phyloP scores from a whole-genome alignment of 2,113 vertebrate species.

The Phodopus roborovskii region DNA sequence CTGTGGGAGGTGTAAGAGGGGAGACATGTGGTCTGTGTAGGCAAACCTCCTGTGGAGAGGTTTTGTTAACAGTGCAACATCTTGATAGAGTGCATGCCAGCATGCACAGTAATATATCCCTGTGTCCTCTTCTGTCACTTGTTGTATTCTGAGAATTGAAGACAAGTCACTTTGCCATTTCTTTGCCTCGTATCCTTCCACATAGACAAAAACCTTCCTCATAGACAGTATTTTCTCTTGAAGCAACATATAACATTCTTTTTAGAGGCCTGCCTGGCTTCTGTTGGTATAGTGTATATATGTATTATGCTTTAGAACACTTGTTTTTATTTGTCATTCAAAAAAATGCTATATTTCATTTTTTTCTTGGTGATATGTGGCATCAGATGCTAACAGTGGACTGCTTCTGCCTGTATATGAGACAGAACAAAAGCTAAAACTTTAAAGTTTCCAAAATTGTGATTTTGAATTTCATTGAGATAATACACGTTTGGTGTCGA shows the following conservation, averaged over 20 bases:
- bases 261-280: neutral
- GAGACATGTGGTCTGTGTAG: neutral
- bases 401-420: constrained; percentile 1
- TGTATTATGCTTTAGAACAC: accelerated
- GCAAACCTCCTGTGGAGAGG: accelerated
- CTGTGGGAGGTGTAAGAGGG: neutral
- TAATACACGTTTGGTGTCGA: neutral
- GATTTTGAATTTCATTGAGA: neutral
- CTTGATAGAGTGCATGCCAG: constrained; percentile 55
- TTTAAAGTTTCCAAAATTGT: neutral
- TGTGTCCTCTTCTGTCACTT: neutral
- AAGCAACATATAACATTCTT: constrained; percentile 68
- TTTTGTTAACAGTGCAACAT: neutral
- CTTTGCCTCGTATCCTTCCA: constrained; percentile 52
- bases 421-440: neutral
- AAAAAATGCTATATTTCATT: constrained; percentile 58
- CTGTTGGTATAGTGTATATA: constrained; percentile 72
- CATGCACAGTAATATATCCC: constrained; percentile 67
- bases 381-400: neutral
- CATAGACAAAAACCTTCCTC: constrained; percentile 11
- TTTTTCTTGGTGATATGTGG: constrained; percentile 66
- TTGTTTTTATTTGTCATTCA: neutral
- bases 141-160: constrained; percentile 11
- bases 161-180: neutral
- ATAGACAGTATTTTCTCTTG: constrained; percentile 52